Evolutionary conservation across 2,888 invertebrate species (phyloP).

Genomic region (Xanthorhoe designata): DNA sequence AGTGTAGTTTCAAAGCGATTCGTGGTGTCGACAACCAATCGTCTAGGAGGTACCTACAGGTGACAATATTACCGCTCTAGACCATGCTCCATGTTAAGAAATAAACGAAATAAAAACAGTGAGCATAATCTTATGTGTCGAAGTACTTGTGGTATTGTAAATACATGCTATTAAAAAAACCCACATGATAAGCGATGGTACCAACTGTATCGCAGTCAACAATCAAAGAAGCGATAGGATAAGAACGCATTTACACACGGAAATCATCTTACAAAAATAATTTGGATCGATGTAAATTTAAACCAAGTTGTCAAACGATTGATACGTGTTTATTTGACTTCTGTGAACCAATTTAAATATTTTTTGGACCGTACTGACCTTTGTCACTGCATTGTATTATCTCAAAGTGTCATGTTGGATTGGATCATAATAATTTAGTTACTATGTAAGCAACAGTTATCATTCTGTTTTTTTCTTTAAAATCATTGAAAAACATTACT

Average conservation of each 20-base stretch:
- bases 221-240: constrained; percentile 58
- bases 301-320: constrained; percentile 12
- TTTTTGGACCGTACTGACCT: neutral
- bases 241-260: constrained; percentile 52
- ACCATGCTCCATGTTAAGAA: constrained; percentile 55
- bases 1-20: neutral
- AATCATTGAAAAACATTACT: neutral
- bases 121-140: constrained; percentile 62
- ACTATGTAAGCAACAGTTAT: neutral
- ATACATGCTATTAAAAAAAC: constrained; percentile 84
- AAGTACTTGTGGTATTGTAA: constrained; percentile 53
- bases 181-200: constrained; percentile 82
- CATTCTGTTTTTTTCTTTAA: neutral
- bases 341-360: neutral
- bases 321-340: constrained; percentile 4
- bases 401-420: neutral
- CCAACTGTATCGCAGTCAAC: constrained; percentile 55
- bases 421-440: neutral
- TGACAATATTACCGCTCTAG: constrained; percentile 40
- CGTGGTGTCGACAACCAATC: constrained; percentile 10
- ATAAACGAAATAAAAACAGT: constrained; percentile 50
- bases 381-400: neutral
- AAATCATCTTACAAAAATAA: constrained; percentile 19
- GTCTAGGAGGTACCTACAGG: constrained; percentile 31
- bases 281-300: neutral